These are phyloP conservation scores for Cyanoderma ruficeps DNA, from an alignment of 2,113 vertebrate species.

Conservation along the genomic window DNA sequence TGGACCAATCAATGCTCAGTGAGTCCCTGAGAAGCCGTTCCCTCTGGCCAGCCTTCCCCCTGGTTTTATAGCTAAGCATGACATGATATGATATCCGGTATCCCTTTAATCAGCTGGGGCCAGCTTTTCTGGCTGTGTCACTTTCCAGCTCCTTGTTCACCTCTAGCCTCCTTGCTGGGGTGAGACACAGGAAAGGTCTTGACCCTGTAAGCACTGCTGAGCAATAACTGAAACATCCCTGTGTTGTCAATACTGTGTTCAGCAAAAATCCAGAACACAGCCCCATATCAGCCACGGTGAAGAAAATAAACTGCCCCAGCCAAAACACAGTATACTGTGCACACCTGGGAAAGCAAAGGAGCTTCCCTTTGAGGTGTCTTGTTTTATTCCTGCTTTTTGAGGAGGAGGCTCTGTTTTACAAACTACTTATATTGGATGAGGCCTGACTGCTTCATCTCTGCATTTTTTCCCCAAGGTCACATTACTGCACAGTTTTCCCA, in stretches of 20 bases:
- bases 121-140: not conserved
- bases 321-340: not conserved
- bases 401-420: not conserved
- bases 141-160: not conserved
- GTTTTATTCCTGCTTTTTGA: not conserved
- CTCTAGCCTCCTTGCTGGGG: not conserved
- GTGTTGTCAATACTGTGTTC: not conserved
- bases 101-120: not conserved
- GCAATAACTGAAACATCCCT: not conserved
- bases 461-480: not conserved
- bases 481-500: not conserved
- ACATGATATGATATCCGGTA: not conserved
- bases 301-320: not conserved
- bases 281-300: not conserved
- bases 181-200: not conserved
- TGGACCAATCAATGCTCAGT: rapidly evolving
- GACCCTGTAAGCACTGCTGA: not conserved
- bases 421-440: not conserved
- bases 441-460: not conserved
- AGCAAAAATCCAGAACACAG: not conserved
- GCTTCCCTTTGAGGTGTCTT: not conserved
- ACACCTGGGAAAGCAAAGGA: not conserved
- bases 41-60: not conserved
- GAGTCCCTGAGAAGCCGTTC: not conserved
- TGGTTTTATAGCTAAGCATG: not conserved